These are phyloP conservation scores for Acanthosoma haemorrhoidale DNA, from an alignment of 2,888 invertebrate genomes.

Conservation along the genomic window DNA sequence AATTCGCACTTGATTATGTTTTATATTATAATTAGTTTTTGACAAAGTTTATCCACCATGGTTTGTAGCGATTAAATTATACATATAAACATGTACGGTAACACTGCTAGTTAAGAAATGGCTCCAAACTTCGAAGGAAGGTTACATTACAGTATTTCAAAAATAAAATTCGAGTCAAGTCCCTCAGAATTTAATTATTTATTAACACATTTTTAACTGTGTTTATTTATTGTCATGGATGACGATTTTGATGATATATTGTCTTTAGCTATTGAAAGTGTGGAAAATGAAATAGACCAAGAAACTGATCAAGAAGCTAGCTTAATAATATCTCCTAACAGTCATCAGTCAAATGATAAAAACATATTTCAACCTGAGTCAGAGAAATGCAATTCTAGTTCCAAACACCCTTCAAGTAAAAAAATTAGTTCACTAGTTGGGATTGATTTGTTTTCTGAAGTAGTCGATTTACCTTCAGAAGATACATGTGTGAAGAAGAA, in stretches of 20 bases:
- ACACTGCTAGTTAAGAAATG: background rate
- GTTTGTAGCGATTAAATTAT: too few species aligned
- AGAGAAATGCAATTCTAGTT: background rate
- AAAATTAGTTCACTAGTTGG: background rate
- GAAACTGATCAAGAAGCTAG: too few species aligned
- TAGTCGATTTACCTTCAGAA: background rate
- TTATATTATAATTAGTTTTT: too few species aligned
- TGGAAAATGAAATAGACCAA: background rate
- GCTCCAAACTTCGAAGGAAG: background rate
- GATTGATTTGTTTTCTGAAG: slow-evolving; percentile 15
- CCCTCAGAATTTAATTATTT: background rate
- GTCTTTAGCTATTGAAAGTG: slow-evolving; percentile 18
- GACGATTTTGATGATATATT: background rate
- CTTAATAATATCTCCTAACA: background rate
- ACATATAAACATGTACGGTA: background rate
- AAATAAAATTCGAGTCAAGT: background rate
- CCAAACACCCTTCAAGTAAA: background rate
- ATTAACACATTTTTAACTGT: background rate
- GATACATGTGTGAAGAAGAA: background rate
- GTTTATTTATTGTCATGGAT: background rate
- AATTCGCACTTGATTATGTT: too few species aligned
- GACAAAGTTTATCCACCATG: too few species aligned
- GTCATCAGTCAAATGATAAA: background rate
- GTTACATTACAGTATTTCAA: background rate
- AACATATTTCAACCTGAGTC: background rate